phyloP scores from a whole-genome alignment of 2,888 invertebrate genomes.

The Chloromyia formosa region DNA sequence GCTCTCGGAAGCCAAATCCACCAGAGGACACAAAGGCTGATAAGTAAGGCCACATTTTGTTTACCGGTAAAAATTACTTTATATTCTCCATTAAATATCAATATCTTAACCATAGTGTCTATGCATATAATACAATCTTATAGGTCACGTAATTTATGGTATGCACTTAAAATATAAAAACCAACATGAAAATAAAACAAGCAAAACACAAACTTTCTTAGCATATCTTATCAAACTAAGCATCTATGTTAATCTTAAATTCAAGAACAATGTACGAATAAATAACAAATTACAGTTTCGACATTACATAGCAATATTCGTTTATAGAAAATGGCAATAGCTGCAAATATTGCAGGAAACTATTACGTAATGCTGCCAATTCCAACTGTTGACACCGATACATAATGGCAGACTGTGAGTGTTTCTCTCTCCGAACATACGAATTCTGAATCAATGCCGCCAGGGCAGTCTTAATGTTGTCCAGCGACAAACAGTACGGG shows the following conservation, averaged over 20 bases:
- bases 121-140: not conserved
- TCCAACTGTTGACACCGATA: slow-evolving; percentile 49
- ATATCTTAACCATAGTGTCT: not conserved
- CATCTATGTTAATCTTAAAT: not conserved
- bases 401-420: not conserved
- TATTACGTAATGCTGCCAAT: slow-evolving; percentile 54
- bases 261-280: not conserved
- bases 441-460: slow-evolving; percentile 66
- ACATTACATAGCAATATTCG: slow-evolving; percentile 24
- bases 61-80: slow-evolving; percentile 1
- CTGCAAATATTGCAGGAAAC: slow-evolving; percentile 58
- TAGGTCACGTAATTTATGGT: not conserved
- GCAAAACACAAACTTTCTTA: not conserved
- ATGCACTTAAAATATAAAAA: not conserved
- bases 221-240: not conserved
- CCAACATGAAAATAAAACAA: not conserved
- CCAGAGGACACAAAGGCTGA: too few species aligned
- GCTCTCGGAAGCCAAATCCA: too few species aligned
- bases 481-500: slow-evolving; percentile 79
- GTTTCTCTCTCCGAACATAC: slow-evolving; percentile 58
- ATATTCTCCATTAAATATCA: not conserved
- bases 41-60: not conserved
- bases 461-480: slow-evolving; percentile 69
- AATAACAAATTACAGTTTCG: slow-evolving; percentile 41
- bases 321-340: slow-evolving; percentile 60